A percentile compares a stretch with the other conserved stretches of the same genome.
These are phyloP conservation scores for Megaceryle alcyon DNA, from an alignment of 2,797 vertebrate genomes.

Conservation along the genomic window DNA sequence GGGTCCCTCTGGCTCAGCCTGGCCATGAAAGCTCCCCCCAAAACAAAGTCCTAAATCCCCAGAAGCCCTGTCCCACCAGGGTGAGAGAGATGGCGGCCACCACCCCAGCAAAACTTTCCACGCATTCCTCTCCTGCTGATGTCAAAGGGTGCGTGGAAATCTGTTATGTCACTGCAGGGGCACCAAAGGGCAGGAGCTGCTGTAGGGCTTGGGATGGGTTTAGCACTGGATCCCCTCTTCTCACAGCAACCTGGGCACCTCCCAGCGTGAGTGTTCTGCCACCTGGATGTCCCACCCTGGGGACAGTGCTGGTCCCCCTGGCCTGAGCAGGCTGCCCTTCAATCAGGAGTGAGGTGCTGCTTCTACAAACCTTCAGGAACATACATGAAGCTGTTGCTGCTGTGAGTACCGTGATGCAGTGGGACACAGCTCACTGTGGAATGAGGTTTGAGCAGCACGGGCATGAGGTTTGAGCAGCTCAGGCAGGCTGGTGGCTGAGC, in stretches of 20 bases:
- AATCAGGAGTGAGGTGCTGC: background rate
- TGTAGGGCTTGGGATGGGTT: background rate
- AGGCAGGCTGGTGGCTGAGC: background rate
- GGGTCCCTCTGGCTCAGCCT: background rate
- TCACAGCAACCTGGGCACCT: background rate
- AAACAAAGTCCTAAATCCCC: background rate
- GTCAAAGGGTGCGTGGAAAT: background rate
- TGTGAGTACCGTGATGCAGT: background rate
- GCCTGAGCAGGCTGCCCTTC: background rate
- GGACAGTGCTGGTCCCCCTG: background rate
- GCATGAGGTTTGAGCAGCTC: background rate
- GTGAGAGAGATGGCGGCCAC: background rate
- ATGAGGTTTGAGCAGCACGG: background rate
- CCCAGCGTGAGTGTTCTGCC: background rate
- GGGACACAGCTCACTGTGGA: background rate
- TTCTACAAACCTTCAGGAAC: background rate
- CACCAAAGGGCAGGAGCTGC: background rate
- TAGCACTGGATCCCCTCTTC: background rate
- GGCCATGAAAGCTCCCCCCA: background rate
- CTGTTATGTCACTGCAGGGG: background rate
- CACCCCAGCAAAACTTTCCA: background rate
- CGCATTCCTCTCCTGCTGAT: background rate
- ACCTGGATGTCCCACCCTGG: background rate
- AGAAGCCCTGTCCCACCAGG: background rate
- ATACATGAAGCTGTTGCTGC: background rate